Conservation (phyloP, 2,113 vertebrate species). For the Alexandromys fortis region DNA sequence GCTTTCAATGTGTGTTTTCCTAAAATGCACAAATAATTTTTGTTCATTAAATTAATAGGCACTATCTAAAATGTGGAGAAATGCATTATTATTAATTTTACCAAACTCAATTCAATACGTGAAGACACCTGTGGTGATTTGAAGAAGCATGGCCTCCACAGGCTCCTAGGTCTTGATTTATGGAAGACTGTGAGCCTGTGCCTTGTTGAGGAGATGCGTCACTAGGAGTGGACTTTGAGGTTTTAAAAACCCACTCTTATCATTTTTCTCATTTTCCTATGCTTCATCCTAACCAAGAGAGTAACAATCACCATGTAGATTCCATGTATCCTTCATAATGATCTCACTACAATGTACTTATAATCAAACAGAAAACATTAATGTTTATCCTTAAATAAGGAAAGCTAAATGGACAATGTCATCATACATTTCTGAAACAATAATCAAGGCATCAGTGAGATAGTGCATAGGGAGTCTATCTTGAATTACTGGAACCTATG, state of each 20-base stretch:
- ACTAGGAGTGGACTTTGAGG: no score
- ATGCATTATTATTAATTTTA: not conserved
- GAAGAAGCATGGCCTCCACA: no score
- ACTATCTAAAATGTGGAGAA: not conserved
- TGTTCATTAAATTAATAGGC: not conserved
- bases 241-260: no score
- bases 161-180: not conserved
- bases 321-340: not conserved
- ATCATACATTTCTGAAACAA: not conserved
- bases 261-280: not conserved
- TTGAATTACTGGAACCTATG: not conserved
- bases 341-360: not conserved
- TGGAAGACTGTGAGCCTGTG: no score
- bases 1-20: not conserved
- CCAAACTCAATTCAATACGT: not conserved
- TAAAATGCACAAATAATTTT: not conserved
- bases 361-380: not conserved
- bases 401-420: not conserved
- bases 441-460: not conserved
- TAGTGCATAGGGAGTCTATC: not conserved
- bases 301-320: not conserved
- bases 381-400: not conserved
- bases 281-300: not conserved
- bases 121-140: not conserved
- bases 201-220: not conserved